Conservation (phyloP, 2,113 vertebrate genomes). For the Strigops habroptila region DNA sequence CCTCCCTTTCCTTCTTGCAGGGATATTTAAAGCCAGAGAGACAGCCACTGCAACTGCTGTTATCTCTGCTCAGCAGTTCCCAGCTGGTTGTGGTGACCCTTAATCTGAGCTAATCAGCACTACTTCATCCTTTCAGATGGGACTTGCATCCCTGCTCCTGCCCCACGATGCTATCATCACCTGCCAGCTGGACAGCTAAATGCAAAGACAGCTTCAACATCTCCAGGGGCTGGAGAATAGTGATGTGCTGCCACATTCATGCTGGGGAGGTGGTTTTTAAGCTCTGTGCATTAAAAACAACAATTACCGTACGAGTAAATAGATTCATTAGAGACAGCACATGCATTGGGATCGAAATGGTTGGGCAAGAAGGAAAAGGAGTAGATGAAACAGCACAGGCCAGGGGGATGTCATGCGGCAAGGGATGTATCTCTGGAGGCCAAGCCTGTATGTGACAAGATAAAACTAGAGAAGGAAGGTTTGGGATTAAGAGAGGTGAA, state of each 20-base stretch:
- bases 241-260: background rate
- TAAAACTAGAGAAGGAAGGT: background rate
- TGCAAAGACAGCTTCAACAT: background rate
- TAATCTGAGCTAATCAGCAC: constrained; percentile 41
- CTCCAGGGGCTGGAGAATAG: background rate
- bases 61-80: constrained; percentile 13
- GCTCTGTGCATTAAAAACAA: background rate
- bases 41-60: background rate
- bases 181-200: background rate
- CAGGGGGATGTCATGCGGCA: background rate
- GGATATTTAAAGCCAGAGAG: background rate
- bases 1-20: background rate
- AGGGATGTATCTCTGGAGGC: background rate
- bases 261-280: background rate
- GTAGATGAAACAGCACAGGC: background rate
- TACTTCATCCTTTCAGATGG: constrained; percentile 11
- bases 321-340: background rate
- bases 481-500: background rate
- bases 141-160: background rate
- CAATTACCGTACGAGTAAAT: background rate
- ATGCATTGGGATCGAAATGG: no score
- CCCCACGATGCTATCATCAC: background rate
- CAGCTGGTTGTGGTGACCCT: constrained; percentile 19
- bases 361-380: background rate
- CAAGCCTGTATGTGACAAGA: background rate